Evolutionary conservation across 2,888 invertebrate genomes (phyloP).

Genomic region (Iphiclides podalirius): DNA sequence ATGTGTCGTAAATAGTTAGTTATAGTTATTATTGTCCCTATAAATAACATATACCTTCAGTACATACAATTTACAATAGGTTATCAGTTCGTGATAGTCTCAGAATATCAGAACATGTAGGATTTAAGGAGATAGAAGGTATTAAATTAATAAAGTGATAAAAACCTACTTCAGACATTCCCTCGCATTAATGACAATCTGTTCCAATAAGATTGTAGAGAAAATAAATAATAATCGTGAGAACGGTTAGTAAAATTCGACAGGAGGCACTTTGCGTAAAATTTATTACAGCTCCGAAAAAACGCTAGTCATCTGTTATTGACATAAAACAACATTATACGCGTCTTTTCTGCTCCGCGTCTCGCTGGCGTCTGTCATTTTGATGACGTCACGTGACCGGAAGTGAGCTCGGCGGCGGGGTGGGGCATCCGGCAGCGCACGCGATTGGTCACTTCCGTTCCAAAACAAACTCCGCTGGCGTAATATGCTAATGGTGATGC

Average conservation of each 20-base stretch:
- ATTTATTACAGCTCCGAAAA: neutral
- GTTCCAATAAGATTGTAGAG: too few relatives aligned
- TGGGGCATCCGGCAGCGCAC: conserved; percentile 69
- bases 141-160: too few relatives aligned
- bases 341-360: conserved; percentile 54
- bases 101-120: too few relatives aligned
- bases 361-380: conserved; percentile 63
- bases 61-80: too few relatives aligned
- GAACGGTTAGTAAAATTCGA: neutral
- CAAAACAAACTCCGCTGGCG: conserved; percentile 63
- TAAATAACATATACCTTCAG: too few relatives aligned
- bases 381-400: conserved; percentile 80
- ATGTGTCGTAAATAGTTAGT: too few relatives aligned
- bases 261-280: neutral
- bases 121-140: too few relatives aligned
- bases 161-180: too few relatives aligned
- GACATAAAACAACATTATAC: conserved; percentile 25
- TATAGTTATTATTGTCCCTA: too few relatives aligned
- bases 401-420: conserved; percentile 70
- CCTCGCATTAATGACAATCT: too few relatives aligned
- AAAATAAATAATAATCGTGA: neutral
- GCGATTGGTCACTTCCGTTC: conserved; percentile 78
- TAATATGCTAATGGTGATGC: conserved; percentile 77
- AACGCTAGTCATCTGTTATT: conserved; percentile 13
- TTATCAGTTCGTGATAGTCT: too few relatives aligned